These are phyloP conservation scores for Desmodus rotundus DNA, from an alignment of 2,113 vertebrate genomes.

Conservation along the genomic window DNA sequence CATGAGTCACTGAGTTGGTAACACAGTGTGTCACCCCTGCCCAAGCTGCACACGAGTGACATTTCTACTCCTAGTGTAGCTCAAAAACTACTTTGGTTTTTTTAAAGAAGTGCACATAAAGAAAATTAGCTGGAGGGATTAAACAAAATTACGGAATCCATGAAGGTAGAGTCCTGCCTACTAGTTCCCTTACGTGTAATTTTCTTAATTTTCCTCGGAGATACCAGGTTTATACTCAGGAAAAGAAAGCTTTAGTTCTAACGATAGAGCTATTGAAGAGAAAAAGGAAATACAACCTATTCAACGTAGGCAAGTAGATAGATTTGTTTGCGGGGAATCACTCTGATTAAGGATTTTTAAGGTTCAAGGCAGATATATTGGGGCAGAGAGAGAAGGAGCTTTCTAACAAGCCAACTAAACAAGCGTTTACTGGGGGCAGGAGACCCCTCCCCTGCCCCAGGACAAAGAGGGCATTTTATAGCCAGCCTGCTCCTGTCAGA, in stretches of 20 bases:
- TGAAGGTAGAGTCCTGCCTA: neutral
- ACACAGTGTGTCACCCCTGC: no score
- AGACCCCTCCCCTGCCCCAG: neutral
- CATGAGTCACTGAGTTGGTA: no score
- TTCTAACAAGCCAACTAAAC: neutral
- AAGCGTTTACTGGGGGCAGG: neutral
- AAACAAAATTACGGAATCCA: constrained; percentile 15
- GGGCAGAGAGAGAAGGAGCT: neutral
- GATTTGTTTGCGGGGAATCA: neutral
- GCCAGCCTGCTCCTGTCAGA: neutral
- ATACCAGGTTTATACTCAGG: neutral
- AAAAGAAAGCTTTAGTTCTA: neutral
- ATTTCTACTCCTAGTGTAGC: no score
- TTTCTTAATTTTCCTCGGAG: constrained; percentile 28
- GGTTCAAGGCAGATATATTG: neutral
- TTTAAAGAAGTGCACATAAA: no score
- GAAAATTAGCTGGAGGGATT: neutral
- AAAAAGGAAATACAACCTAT: neutral
- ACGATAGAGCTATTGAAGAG: neutral
- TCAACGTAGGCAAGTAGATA: neutral
- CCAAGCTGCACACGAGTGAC: no score
- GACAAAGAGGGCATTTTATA: neutral
- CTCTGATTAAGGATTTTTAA: constrained; percentile 8
- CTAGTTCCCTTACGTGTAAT: neutral
- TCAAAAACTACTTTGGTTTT: no score